These are phyloP conservation scores for Trichosurus vulpecula DNA, from an alignment of 2,797 vertebrate genomes.

Conservation along the genomic window DNA sequence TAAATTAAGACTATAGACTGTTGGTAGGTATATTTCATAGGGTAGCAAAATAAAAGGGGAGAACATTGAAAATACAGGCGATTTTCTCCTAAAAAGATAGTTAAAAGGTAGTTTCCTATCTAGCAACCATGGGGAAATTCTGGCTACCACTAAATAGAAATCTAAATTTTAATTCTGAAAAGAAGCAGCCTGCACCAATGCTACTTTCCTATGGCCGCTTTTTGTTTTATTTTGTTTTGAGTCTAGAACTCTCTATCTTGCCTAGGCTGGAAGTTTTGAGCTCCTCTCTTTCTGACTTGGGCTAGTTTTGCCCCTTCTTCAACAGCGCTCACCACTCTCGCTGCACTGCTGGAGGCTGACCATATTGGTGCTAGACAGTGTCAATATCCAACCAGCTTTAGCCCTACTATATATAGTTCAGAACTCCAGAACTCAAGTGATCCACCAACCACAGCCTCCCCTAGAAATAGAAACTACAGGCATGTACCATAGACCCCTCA, in stretches of 20 bases:
- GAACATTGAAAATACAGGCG: background rate
- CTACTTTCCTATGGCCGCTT: background rate
- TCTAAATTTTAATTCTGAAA: constrained; percentile 51
- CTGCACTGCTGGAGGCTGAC: background rate
- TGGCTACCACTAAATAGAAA: constrained; percentile 41
- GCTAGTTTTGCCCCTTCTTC: background rate
- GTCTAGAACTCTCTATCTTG: background rate
- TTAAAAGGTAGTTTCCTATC: constrained; percentile 41
- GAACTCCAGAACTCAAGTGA: background rate
- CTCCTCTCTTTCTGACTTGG: background rate
- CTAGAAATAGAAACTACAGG: background rate
- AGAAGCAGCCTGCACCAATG: constrained; percentile 19
- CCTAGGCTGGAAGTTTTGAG: background rate
- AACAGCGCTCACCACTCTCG: background rate
- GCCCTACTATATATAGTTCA: background rate
- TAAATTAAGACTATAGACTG: too few relatives aligned
- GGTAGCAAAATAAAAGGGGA: background rate
- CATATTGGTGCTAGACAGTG: background rate
- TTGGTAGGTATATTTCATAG: background rate
- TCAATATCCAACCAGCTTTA: background rate
- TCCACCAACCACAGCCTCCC: background rate
- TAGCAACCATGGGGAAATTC: constrained; percentile 52
- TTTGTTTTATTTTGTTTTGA: background rate
- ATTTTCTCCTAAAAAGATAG: constrained; percentile 26
- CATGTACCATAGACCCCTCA: background rate